Base-by-base conservation (phyloP, 1,140 invertebrate genomes). In the Trichonephila clavata region DNA sequence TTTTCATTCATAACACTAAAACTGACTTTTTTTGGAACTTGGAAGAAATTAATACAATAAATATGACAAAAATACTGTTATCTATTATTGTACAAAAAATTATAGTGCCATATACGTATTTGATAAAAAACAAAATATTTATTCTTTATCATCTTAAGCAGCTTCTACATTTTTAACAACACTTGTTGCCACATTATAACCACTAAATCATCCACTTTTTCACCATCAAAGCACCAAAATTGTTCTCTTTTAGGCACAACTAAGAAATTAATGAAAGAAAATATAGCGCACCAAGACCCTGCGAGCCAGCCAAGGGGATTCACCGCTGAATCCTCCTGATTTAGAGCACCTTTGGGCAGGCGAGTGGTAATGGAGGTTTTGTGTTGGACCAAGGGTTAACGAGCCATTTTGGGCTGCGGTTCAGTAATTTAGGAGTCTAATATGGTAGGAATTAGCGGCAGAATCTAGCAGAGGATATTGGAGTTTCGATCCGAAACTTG, bases 401-500 rank as follows among this genome's bases (percentile, higher is more conserved):
- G 91, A 92, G 91, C 91, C 63, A 92, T 92, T 92, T 86, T 71
- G 61, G 83, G 81, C 91, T 92, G 91, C 84, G 91, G 91, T 92
- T 63, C 91, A 84, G 61, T 92, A 92, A 92, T 92, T 92, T 92
- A 92, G 77, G 91, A 92, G 91, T 92, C 81, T 92, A 92, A 92
- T 92, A 92, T 92, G 43, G 50, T 63, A 83, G 91, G 57, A 92
- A 92, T 92, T 92, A 92, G 91, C 91, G 65, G 65, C 65, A 68
- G 65, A 68, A n/a, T 68, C 65, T 68, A 24, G 65, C 27, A 43
- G 83, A 39, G 61, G 77, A 59, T 92, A 86, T 86, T 68, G 91
- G 39, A 92, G 84, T 57, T 92, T 92, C 91, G 91, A 92, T 86
- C 90, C 80, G 77, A 7, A 60, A 60, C 21, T 39, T 59, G 88